Conservation (phyloP, 2,113 vertebrate species). For the Hyla sarda region DNA sequence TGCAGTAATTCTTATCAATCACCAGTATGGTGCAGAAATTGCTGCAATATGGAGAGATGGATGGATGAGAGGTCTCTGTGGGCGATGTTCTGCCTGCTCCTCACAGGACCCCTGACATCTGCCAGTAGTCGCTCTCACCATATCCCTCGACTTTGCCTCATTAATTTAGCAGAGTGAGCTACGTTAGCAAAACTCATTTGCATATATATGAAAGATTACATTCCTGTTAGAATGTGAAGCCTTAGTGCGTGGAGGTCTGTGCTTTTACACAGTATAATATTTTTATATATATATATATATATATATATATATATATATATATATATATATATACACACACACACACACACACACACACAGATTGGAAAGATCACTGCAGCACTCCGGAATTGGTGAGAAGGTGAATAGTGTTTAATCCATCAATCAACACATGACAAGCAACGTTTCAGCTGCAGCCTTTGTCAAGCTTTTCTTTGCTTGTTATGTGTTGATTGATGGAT, state of each 20-base stretch:
- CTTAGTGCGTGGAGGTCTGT: not conserved
- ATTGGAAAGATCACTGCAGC: no score
- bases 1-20: not conserved
- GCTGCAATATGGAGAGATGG: conserved; percentile 11
- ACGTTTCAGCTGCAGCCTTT: no score
- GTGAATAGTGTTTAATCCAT: no score
- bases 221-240: not conserved
- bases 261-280: no score
- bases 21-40: not conserved
- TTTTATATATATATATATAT: not conserved
- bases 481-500: no score
- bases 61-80: not conserved
- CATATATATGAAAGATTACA: conserved; percentile 25
- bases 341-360: no score
- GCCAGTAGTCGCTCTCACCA: not conserved
- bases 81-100: not conserved
- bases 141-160: conserved; percentile 13
- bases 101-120: conserved; percentile 32
- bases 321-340: no score
- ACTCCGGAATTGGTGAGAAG: no score
- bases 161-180: conserved; percentile 39
- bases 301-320: not conserved
- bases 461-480: no score
- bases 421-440: no score
- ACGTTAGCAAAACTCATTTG: conserved; percentile 16